Evolutionary conservation across 2,113 vertebrate genomes (phyloP).

Genomic region (Ophthalmolycus amberensis): DNA sequence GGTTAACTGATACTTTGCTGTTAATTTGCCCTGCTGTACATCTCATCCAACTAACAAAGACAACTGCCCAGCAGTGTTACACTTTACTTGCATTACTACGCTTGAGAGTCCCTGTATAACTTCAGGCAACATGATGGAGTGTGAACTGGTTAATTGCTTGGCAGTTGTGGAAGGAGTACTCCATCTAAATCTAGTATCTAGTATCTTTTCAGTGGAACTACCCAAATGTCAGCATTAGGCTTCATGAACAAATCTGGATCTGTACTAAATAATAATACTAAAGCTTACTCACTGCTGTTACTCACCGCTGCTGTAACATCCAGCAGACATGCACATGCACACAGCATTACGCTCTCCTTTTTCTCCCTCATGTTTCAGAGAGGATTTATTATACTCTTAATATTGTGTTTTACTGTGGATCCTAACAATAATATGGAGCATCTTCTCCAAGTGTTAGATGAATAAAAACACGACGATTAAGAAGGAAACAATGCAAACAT

Average conservation of each 20-base stretch:
- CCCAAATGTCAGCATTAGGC: conserved; percentile 33
- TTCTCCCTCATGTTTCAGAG: conserved; percentile 7
- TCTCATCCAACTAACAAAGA: background rate
- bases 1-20: background rate
- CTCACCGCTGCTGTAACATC: conserved; percentile 21
- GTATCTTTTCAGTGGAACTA: conserved; percentile 7
- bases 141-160: conserved; percentile 36
- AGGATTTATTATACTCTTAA: background rate
- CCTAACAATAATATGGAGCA: background rate
- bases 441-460: background rate
- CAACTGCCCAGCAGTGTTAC: background rate
- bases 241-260: conserved; percentile 18
- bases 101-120: conserved; percentile 5
- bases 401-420: background rate
- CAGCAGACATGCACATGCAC: background rate
- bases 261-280: conserved; percentile 16
- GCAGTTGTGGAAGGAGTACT: conserved; percentile 14
- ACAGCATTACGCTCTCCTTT: background rate
- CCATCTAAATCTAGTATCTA: background rate
- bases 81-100: conserved; percentile 1
- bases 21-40: background rate
- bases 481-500: background rate
- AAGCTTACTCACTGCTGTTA: conserved; percentile 45
- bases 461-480: conserved; percentile 9
- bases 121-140: conserved; percentile 24